A percentile compares a stretch with the other conserved stretches of the same genome.
Conservation (phyloP, 2,888 invertebrate genomes). For the Eupelmus urozonus region DNA sequence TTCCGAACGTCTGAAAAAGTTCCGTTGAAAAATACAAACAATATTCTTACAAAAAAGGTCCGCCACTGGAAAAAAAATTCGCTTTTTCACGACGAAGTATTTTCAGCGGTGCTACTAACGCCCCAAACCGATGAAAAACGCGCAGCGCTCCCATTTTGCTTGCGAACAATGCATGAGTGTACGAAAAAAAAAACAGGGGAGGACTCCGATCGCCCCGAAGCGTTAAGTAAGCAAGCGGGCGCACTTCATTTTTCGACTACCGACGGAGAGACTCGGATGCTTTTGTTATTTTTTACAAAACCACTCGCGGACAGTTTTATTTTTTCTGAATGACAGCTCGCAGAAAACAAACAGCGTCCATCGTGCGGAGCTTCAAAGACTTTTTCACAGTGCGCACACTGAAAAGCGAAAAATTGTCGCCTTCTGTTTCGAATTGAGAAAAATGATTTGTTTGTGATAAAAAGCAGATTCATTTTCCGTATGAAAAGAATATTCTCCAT, state of each 20-base stretch:
- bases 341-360: not conserved
- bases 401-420: not conserved
- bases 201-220: not conserved
- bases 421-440: not conserved
- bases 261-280: too few species aligned
- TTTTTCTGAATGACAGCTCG: not conserved
- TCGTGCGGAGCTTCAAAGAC: not conserved
- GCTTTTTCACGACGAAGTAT: too few species aligned
- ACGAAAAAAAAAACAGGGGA: too few species aligned
- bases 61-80: too few species aligned
- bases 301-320: not conserved
- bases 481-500: too few species aligned
- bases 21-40: too few species aligned
- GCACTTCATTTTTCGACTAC: conserved; percentile 13
- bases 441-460: not conserved
- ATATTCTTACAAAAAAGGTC: too few species aligned
- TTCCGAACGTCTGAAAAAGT: too few species aligned
- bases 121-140: too few species aligned
- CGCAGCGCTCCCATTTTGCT: not conserved
- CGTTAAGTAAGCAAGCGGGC: conserved; percentile 12
- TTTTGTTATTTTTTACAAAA: conserved; percentile 7
- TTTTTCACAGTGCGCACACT: not conserved
- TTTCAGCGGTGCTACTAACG: too few species aligned
- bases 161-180: too few species aligned
- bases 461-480: not conserved